Evolutionary conservation across 2,113 vertebrate genomes (phyloP), one percentile per base, ranked within the genome.

Genomic region (Peromyscus maniculatus): DNA sequence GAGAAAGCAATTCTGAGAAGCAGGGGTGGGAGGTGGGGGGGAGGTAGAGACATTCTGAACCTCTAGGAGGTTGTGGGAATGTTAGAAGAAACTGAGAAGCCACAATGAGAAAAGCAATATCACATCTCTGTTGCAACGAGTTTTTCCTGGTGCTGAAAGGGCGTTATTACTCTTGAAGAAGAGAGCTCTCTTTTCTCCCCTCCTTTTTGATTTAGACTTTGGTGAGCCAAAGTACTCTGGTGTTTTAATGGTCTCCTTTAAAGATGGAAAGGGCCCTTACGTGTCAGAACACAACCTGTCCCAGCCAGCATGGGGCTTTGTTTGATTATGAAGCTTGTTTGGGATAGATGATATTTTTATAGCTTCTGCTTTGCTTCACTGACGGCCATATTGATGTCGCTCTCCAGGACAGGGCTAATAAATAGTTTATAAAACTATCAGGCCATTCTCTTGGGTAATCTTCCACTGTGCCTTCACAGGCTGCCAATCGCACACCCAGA

Each of bases 381-480:
- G 39, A 98, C 39, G 95, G 97, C 98, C 98, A 97, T 99, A 98
- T 98, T 98, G 98, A 99, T 98, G 98, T 97, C 80, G 95, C 98
- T 94, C 97, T 97, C 96, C 98, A 98, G 98, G 98, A 98, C 26
- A 96, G 97, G 97, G 93, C 98, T 99, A 98, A 98, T 99, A 99
- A 99, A 99, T 98, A 98, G 98, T 99, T 98, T 98, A 98, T 98
- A 99, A 98, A 99, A 98, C 94, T 94, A 96, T 93, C 97, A 98
- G 98, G 97, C 98, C 97, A 95, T 98, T 98, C 98, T 98, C 97
- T 93, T 93, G 93, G 92, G 97, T 96, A 98, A 98, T 98, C 94
- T 93, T 98, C 97, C 96, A 97, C 97, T 96, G 97, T 13, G n/a
- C 97, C 93, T 97, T 97, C 97, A 64, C 91, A 83, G 96, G 95